Conservation (phyloP, 2,888 invertebrate genomes). For the Dorcus hopei region DNA sequence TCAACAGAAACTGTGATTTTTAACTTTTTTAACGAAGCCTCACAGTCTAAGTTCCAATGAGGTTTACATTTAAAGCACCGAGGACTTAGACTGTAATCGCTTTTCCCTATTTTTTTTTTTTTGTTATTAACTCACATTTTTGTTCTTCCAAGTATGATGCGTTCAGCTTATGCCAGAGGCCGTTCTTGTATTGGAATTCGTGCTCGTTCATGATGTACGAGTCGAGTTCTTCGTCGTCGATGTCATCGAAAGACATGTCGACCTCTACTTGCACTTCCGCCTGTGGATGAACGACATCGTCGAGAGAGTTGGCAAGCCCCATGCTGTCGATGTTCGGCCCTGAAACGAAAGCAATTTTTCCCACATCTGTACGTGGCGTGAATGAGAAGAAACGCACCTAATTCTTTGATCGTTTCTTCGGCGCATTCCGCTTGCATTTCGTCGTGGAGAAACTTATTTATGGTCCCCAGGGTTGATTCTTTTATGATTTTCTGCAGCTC, state of each 20-base stretch:
- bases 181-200: conserved; percentile 78
- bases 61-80: too few relatives aligned
- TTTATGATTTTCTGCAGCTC: conserved; percentile 50
- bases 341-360: conserved; percentile 28
- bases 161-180: conserved; percentile 85
- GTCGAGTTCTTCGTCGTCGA: conserved; percentile 89
- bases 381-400: conserved; percentile 38
- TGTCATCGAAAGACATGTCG: conserved; percentile 67
- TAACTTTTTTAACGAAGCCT: too few relatives aligned
- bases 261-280: conserved; percentile 30
- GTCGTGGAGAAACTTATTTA: conserved; percentile 45
- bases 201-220: conserved; percentile 78
- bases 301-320: conserved; percentile 62
- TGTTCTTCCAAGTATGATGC: conserved; percentile 82
- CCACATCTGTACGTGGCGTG: not conserved
- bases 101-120: too few relatives aligned
- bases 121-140: conserved; percentile 59
- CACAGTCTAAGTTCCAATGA: too few relatives aligned
- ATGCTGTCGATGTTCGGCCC: conserved; percentile 76
- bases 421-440: conserved; percentile 33
- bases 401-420: conserved; percentile 37
- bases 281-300: conserved; percentile 46
- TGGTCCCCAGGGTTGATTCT: conserved; percentile 50
- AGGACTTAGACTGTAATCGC: too few relatives aligned
- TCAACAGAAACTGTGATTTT: too few relatives aligned